Conservation (phyloP, 1,140 invertebrate genomes). For the Cheumatopsyche charites region DNA sequence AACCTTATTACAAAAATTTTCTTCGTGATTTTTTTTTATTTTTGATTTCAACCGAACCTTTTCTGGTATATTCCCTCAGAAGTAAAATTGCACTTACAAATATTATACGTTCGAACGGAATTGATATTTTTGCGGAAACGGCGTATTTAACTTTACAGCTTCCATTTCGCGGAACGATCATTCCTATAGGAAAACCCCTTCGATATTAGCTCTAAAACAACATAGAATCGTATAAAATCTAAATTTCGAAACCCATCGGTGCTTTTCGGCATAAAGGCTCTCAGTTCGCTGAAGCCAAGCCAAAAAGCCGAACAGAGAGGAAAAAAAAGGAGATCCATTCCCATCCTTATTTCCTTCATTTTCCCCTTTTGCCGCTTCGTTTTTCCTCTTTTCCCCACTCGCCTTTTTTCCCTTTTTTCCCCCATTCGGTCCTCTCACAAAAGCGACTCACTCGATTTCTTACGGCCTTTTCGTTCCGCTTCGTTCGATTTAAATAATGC, state of each 20-base stretch:
- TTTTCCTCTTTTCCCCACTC: constrained; percentile 3
- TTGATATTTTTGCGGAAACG: too few species aligned
- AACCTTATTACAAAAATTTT: too few species aligned
- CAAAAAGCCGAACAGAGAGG: neutral
- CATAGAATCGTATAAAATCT: too few species aligned
- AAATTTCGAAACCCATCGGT: neutral
- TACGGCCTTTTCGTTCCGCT: constrained; percentile 28
- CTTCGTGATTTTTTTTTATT: too few species aligned
- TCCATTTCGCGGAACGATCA: too few species aligned
- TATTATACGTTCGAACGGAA: too few species aligned
- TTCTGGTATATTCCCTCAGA: too few species aligned
- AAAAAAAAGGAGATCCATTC: constrained; percentile 1
- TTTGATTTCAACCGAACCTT: too few species aligned
- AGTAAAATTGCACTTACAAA: too few species aligned
- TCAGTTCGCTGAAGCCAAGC: neutral
- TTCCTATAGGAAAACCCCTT: too few species aligned
- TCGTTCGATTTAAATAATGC: constrained; percentile 36
- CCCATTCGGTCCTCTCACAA: neutral
- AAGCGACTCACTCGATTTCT: constrained; percentile 19
- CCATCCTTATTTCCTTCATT: neutral
- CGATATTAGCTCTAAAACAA: too few species aligned
- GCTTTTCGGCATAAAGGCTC: neutral
- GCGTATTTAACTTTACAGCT: too few species aligned
- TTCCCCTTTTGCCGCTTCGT: neutral
- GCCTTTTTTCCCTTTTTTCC: neutral